Evolutionary conservation across 2,888 invertebrate species (phyloP), one percentile per base, ranked within the genome.

Genomic region (Mesorhabditis spiculigera): DNA sequence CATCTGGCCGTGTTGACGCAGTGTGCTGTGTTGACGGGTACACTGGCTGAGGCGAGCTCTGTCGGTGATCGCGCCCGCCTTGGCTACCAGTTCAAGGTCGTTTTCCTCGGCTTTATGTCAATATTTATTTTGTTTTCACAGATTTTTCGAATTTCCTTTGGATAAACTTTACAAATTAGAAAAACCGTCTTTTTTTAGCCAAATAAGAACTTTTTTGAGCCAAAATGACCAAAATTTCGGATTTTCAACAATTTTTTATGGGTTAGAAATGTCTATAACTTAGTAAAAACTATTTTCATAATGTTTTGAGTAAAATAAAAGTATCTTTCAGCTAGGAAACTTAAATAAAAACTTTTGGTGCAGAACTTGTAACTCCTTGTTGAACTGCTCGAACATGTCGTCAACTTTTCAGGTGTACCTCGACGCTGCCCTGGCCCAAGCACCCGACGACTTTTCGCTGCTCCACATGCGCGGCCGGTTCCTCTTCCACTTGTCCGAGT

Each of bases 391-490:
- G 28, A 28, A 28, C 28, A 28, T 28, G 28, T 28, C 28, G 28
- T 28, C 28, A 28, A 28, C 28, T 28, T 28, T 28, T 45, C 16
- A 77, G 75, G 76, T 73, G 28, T 77, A 71, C 45, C 67, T 78
- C 28, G 80, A 80, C 69, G 71, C 77, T 45, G 78, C 72, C 8
- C 64, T 78, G 65, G 67, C 70, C 44, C 76, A 79, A 28, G 66
- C 74, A 6, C 69, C 79, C 4, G 44, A 28, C n/a, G 81, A 78
- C 8, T 72, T 70, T 63, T 63, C 74, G 43, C 69, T 75, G 41
- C 67, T 74, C 63, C 75, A 75, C 63, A 50, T 79, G 78, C 76
- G 78, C 41, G 78, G 80, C 4, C 75, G 78, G 13, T 81, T 78
- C 67, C 45, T 73, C 41, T 81, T 68, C 66, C 69, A 70, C 5